A percentile compares a stretch with the other conserved stretches of the same genome.
phyloP scores from a whole-genome alignment of 1,140 invertebrate species.

The Drosophila sproati region DNA sequence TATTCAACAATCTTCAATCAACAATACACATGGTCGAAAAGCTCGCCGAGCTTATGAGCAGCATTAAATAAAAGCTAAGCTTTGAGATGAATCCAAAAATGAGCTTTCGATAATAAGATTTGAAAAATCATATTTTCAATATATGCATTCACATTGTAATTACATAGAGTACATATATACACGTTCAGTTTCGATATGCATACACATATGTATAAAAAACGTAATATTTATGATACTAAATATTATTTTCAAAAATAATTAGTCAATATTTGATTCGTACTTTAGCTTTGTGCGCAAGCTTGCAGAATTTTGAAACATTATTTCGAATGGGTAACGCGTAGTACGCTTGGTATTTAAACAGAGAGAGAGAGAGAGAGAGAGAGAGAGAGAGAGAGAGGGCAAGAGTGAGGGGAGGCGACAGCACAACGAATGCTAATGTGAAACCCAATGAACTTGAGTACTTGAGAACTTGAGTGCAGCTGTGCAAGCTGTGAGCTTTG shows the following conservation, averaged over 20 bases:
- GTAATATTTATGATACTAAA: constrained; percentile 6
- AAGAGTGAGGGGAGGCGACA: neutral
- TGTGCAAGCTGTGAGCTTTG: constrained; percentile 47
- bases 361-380: neutral
- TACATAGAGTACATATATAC: constrained; percentile 81
- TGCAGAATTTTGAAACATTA: constrained; percentile 23
- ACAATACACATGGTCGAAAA: constrained; percentile 1
- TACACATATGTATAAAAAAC: constrained; percentile 1
- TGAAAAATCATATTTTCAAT: constrained; percentile 14
- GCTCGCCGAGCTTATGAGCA: constrained; percentile 31
- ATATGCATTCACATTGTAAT: constrained; percentile 66
- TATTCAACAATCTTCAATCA: constrained; percentile 9
- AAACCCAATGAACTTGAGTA: constrained; percentile 14
- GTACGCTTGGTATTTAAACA: neutral
- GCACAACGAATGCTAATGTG: constrained; percentile 30
- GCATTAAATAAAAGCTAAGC: constrained; percentile 74
- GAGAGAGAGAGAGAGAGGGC: neutral
- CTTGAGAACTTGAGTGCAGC: constrained; percentile 60
- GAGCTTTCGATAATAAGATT: constrained; percentile 24
- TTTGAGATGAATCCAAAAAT: constrained; percentile 29
- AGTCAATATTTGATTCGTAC: constrained; percentile 22
- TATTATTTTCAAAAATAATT: constrained; percentile 5
- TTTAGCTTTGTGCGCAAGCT: constrained; percentile 36
- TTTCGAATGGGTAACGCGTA: constrained; percentile 6
- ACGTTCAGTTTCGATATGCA: constrained; percentile 31